Base-by-base conservation (phyloP, 2,888 invertebrate species). In the Isoperla grammatica region DNA sequence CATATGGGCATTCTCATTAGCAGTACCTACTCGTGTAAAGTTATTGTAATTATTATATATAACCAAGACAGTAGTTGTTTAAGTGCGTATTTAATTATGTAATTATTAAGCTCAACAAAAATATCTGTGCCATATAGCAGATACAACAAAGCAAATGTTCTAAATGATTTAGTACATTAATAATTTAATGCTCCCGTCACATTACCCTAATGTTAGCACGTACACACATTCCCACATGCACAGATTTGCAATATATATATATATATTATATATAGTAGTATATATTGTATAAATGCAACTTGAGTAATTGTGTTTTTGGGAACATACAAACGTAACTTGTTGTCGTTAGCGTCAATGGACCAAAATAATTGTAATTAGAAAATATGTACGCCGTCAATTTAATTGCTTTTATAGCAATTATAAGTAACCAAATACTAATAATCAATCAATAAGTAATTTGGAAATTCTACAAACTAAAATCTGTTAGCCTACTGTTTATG, bases 61-160 rank as follows among this genome's bases (percentile, higher is more conserved):
- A 45, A 13, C 45, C 45, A 17, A 17, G 15, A 15, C 8, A 19
- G n/a, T 45, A 45, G n/a, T 45, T 11, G 45, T 35, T 17, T 43
- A 13, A 37, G 13, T 19, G n/a, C 40, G 12, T 50, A 43, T 22
- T 35, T 17, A 54, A n/a, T 55, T 50, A 49, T 40, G 15, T 57
- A 50, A 39, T 19, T 42, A 50, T 45, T 53, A 42, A 45, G 57
- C 61, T 53, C 35, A 45, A 49, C 23, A 48, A 56, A 43, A 19
- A 40, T 49, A 56, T 59, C 59, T 56, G 59, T 61, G 56, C 49
- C 22, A 45, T n/a, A n/a, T 61, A 23, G 23, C 55, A 59, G 59
- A 54, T 58, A 37, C 50, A 55, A 59, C 59, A 61, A 61, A 61
- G 61, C 61, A 61, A 59, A 61, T 61, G 61, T 61, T 61, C 61